phyloP scores from a whole-genome alignment of 1,140 invertebrate genomes.

The Caligus rogercresseyi region DNA sequence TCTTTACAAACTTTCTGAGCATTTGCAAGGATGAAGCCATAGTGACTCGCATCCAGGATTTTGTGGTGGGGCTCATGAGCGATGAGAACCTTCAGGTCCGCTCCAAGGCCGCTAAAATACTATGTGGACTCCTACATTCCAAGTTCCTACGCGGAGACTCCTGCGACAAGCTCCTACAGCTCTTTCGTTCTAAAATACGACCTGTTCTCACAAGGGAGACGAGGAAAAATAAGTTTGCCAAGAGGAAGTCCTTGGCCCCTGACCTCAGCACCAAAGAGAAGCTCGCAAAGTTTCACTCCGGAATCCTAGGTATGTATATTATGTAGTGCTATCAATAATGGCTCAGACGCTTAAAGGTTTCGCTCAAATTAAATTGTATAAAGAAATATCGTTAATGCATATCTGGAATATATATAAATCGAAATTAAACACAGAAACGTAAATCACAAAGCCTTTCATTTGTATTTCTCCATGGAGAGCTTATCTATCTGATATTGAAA shows the following conservation, averaged over 20 bases:
- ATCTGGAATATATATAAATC: too few species aligned
- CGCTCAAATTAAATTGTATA: too few species aligned
- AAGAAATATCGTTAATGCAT: too few species aligned
- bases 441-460: too few species aligned
- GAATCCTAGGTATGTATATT: conserved; percentile 5
- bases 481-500: not conserved
- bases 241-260: not conserved
- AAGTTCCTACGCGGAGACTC: conserved; percentile 41
- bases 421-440: too few species aligned
- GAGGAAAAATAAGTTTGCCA: not conserved
- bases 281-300: conserved; percentile 6
- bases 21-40: not conserved
- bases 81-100: conserved; percentile 59
- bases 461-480: too few species aligned
- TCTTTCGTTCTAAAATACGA: conserved; percentile 9
- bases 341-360: too few species aligned
- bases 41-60: conserved; percentile 30
- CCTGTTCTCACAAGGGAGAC: not conserved
- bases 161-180: conserved; percentile 27
- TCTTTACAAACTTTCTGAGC: conserved; percentile 18
- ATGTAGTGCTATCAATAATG: too few species aligned
- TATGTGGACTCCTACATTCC: conserved; percentile 72
- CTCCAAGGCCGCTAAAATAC: conserved; percentile 55
- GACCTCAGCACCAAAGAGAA: not conserved
- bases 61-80: conserved; percentile 44